phyloP scores from a whole-genome alignment of 2,797 vertebrate species.

The Luscinia megarhynchos region DNA sequence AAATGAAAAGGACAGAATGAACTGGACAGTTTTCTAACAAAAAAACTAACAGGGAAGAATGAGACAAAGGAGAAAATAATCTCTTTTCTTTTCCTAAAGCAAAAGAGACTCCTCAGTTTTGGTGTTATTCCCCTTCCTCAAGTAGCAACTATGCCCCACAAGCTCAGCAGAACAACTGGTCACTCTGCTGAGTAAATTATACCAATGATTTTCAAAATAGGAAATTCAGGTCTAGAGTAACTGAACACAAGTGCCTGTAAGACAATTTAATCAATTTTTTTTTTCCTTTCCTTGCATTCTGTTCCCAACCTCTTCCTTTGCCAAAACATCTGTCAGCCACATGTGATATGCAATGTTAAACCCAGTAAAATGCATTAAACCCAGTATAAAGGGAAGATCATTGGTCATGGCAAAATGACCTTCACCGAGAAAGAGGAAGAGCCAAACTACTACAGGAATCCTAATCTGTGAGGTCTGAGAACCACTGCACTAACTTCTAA shows the following conservation, averaged over 20 bases:
- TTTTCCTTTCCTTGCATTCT: background rate
- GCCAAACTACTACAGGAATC: background rate
- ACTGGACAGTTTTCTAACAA: background rate
- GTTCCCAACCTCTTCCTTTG: background rate
- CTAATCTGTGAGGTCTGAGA: background rate
- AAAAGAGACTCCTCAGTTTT: background rate
- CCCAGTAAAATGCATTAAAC: background rate
- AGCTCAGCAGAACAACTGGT: background rate
- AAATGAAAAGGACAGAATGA: background rate
- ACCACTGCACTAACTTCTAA: background rate
- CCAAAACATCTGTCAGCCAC: background rate
- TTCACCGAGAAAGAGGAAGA: background rate
- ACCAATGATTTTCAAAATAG: background rate
- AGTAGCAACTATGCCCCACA: background rate
- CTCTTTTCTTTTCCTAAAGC: background rate
- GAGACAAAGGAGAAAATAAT: background rate
- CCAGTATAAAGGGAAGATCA: background rate
- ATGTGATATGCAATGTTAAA: background rate
- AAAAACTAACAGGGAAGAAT: background rate
- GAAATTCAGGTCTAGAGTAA: background rate
- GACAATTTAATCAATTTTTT: background rate
- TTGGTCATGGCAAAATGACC: background rate
- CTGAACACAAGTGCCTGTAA: background rate
- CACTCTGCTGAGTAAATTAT: background rate
- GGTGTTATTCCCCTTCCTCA: background rate